A percentile compares a stretch with the other conserved stretches of the same genome.
phyloP scores from a whole-genome alignment of 2,797 vertebrate genomes.

The Notamacropus eugenii region DNA sequence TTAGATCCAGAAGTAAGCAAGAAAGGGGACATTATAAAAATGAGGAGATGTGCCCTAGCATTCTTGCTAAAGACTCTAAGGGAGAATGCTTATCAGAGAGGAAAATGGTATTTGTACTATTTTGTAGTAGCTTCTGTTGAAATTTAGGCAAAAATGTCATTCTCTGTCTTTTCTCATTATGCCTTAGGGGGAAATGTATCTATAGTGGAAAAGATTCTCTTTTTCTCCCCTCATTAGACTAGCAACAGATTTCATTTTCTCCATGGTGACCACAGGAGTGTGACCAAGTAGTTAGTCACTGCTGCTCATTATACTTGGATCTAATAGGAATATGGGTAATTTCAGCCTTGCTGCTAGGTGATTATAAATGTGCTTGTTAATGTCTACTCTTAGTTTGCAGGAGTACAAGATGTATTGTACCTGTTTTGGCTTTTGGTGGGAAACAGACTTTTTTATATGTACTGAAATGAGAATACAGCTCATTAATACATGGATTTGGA shows the following conservation, averaged over 20 bases:
- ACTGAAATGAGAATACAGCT: neutral
- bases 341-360: constrained; percentile 31
- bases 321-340: constrained; percentile 31
- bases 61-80: constrained; percentile 13
- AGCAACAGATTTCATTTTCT: constrained; percentile 43
- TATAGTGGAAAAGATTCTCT: neutral
- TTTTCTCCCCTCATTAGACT: constrained; percentile 60
- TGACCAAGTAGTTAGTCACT: constrained; percentile 27
- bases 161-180: constrained; percentile 24
- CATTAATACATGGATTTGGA: neutral
- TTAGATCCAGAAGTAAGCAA: neutral
- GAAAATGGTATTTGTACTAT: constrained; percentile 6
- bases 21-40: neutral
- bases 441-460: constrained; percentile 13
- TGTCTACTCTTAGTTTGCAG: constrained; percentile 35
- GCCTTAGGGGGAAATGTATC: neutral
- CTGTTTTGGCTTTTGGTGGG: neutral
- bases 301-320: constrained; percentile 54
- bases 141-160: constrained; percentile 30
- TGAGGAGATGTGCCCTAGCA: neutral
- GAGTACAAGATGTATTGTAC: neutral
- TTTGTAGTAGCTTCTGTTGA: neutral
- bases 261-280: neutral
- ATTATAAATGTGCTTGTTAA: constrained; percentile 61
- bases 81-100: neutral